Percentiles rank a stretch among this genome's conserved stretches.
Conservation (phyloP, 2,888 invertebrate genomes). For the Ochropacha duplaris region DNA sequence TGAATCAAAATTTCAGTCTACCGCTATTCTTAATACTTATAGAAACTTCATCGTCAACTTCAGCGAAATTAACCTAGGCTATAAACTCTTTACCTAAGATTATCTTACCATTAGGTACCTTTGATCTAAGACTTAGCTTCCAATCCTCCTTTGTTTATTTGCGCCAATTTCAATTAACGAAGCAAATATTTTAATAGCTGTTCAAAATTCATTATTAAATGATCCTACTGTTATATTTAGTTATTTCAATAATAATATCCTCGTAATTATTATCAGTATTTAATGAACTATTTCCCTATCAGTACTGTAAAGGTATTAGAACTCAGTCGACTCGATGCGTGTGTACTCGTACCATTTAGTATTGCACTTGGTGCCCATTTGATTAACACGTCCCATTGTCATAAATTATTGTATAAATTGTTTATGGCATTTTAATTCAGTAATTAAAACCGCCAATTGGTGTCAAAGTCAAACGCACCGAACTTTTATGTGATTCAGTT, state of each 20-base stretch:
- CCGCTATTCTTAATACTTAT: too few species aligned
- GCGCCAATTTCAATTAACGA: not conserved
- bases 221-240: not conserved
- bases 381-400: slow-evolving; percentile 24
- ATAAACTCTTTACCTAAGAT: too few species aligned
- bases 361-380: slow-evolving; percentile 25
- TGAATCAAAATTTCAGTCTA: too few species aligned
- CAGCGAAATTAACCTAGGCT: too few species aligned
- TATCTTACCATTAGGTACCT: too few species aligned
- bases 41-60: too few species aligned
- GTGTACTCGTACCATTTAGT: slow-evolving; percentile 25
- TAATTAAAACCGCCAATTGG: too few species aligned
- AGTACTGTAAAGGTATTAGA: slow-evolving; percentile 25
- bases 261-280: not conserved
- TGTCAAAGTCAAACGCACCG: too few species aligned
- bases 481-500: not conserved
- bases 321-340: slow-evolving; percentile 12
- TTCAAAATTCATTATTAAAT: not conserved
- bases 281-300: slow-evolving; percentile 22
- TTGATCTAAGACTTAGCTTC: too few species aligned
- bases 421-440: not conserved
- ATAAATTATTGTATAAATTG: not conserved
- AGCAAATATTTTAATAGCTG: not conserved
- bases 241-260: not conserved
- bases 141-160: too few species aligned